Base-by-base conservation (phyloP, 2,888 invertebrate species). In the Cheilosia impressa region DNA sequence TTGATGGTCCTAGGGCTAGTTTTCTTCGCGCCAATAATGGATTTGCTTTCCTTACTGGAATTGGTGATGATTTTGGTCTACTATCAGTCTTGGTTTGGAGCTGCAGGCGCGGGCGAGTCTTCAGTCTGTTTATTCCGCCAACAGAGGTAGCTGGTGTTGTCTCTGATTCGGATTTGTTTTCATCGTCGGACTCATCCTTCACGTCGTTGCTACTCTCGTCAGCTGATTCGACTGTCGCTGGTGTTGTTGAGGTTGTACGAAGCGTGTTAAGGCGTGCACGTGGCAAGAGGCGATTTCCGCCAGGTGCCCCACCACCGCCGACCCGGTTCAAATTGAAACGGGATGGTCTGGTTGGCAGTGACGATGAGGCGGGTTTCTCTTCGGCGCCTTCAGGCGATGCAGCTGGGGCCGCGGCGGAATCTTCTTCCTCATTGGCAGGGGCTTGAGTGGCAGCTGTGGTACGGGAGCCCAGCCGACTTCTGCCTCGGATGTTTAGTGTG, bases 21-120 rank as follows among this genome's bases (percentile, higher is more conserved):
- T 92, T 92, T 66, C 92, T 90, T 88, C 92, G 90, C 72, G 91
- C 91, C 72, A 92, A 88, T 83, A 92, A 87, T 50, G 92, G 92
- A 87, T 92, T 92, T 31, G 91, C 89, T 88, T 92, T 92, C 65
- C 92, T 91, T 19, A 89, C 80, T 10, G 90, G 73, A 13, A 89
- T 79, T 57, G 88, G 69, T 24, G 88, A 89, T 68, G 88, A 68
- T 83, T 89, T 91, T 38, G 89, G 89, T 89, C 90, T 91, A 73
- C 88, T 90, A 79, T 91, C 90, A 91, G 91, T 91, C 90, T 92
- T 92, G 87, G 90, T 88, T 87, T 90, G 89, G 80, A 89, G 89
- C 87, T 91, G 91, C 75, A 92, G 90, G 87, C 92, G 91, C 89
- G 92, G 92, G 71, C 92, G 91, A 83, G 88, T 90, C 88, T 92